A percentile compares a stretch with the other conserved stretches of the same genome.
These are phyloP conservation scores for Chaetodon trifasciatus DNA, from an alignment of 2,797 vertebrate species.

Conservation along the genomic window DNA sequence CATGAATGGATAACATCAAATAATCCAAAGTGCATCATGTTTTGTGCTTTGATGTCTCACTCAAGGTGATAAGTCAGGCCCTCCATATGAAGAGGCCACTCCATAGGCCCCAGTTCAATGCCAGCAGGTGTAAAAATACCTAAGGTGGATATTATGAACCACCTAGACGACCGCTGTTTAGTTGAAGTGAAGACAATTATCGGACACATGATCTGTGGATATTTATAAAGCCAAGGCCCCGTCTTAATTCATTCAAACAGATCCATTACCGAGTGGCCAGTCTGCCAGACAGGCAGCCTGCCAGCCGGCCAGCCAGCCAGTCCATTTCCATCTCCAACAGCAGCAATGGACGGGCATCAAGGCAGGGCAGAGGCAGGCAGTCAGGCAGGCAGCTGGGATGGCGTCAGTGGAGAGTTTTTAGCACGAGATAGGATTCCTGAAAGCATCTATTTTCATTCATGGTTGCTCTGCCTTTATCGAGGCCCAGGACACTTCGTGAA, in stretches of 20 bases:
- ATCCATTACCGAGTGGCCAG: constrained; percentile 82
- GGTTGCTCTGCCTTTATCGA: constrained; percentile 83
- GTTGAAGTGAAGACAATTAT: constrained; percentile 80
- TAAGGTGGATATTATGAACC: constrained; percentile 64
- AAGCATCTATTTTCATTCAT: constrained; percentile 90
- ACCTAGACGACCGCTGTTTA: constrained; percentile 70
- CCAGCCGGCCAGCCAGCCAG: constrained; percentile 63
- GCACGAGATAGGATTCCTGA: constrained; percentile 84
- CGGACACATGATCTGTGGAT: constrained; percentile 82
- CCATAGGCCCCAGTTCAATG: constrained; percentile 32
- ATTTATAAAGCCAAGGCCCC: constrained; percentile 85
- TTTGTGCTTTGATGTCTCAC: constrained; percentile 20
- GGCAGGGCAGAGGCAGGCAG: constrained; percentile 54
- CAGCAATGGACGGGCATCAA: constrained; percentile 37
- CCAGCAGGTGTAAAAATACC: constrained; percentile 74
- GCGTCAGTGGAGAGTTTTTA: constrained; percentile 80
- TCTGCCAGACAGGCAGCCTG: constrained; percentile 71
- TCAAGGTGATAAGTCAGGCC: constrained; percentile 33
- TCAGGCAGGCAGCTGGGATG: constrained; percentile 42
- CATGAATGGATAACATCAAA: not conserved
- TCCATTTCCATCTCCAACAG: constrained; percentile 69
- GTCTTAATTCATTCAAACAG: constrained; percentile 83
- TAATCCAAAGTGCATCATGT: not conserved
- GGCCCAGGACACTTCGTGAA: constrained; percentile 78
- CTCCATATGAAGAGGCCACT: constrained; percentile 30